These are phyloP conservation scores for Hucho hucho DNA, from an alignment of 2,113 vertebrate genomes.

Conservation along the genomic window DNA sequence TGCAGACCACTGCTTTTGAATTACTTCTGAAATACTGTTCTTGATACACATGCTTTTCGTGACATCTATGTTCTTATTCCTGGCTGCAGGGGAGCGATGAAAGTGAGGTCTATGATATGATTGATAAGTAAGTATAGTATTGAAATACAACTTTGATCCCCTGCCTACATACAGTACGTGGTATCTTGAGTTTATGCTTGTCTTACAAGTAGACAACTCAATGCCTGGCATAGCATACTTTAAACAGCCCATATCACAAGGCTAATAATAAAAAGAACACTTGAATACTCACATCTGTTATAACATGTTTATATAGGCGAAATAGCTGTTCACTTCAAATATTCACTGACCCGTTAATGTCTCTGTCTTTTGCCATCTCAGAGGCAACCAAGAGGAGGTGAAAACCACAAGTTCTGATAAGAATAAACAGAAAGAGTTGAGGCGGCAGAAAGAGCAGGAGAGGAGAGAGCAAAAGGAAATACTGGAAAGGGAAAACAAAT, in stretches of 20 bases:
- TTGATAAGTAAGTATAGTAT: constrained; percentile 69
- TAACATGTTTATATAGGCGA: not conserved
- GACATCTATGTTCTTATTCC: constrained; percentile 11
- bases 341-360: not conserved
- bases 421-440: constrained; percentile 51
- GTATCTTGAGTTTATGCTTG: too few relatives aligned
- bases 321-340: not conserved
- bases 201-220: too few relatives aligned
- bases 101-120: constrained; percentile 68
- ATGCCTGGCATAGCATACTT: too few relatives aligned
- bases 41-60: not conserved
- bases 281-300: not conserved
- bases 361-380: not conserved
- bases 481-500: constrained; percentile 61
- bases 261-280: too few relatives aligned
- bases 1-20: not conserved
- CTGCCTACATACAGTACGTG: too few relatives aligned
- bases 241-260: too few relatives aligned
- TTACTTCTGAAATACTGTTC: not conserved
- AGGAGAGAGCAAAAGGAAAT: constrained; percentile 56
- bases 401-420: constrained; percentile 12
- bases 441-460: constrained; percentile 49
- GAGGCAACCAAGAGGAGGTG: not conserved
- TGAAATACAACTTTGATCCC: not conserved
- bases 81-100: constrained; percentile 60